These are phyloP conservation scores for Eidolon helvum DNA, from an alignment of 2,113 vertebrate genomes.

Conservation along the genomic window DNA sequence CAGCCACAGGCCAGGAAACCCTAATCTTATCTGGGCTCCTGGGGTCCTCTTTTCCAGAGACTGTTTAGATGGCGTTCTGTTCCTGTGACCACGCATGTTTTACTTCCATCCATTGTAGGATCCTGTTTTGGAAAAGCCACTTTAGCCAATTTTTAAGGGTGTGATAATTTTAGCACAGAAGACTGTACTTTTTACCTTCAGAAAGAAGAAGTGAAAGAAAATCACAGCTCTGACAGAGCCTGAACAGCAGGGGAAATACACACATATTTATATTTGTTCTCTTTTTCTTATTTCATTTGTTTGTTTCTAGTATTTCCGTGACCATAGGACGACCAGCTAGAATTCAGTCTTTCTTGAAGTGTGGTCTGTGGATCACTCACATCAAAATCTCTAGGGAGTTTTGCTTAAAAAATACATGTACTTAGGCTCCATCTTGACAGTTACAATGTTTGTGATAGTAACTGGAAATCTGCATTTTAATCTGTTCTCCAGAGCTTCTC, in stretches of 20 bases:
- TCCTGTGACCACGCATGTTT: constrained; percentile 30
- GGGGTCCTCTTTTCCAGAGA: constrained; percentile 25
- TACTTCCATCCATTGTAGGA: constrained; percentile 31
- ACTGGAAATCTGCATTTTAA: background rate
- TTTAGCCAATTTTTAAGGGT: background rate
- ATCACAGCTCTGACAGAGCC: background rate
- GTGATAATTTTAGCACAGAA: constrained; percentile 6
- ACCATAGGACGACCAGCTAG: background rate
- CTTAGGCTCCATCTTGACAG: background rate
- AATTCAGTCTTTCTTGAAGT: background rate
- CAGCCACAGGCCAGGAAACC: constrained; percentile 51
- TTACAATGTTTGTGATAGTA: background rate
- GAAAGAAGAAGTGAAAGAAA: background rate
- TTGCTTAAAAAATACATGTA: background rate
- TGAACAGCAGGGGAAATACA: background rate
- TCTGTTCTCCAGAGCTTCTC: background rate
- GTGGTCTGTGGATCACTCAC: background rate
- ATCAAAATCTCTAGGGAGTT: background rate
- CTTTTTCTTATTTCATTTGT: background rate
- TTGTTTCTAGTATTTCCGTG: background rate
- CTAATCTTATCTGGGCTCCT: constrained; percentile 68
- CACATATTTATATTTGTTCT: background rate
- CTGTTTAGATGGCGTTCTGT: constrained; percentile 15
- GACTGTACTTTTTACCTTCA: background rate
- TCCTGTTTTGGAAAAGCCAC: constrained; percentile 56